Percentiles rank a stretch among this genome's conserved stretches.
phyloP scores from a whole-genome alignment of 92 coral and sea anemone species.

The Porites evermanni region DNA sequence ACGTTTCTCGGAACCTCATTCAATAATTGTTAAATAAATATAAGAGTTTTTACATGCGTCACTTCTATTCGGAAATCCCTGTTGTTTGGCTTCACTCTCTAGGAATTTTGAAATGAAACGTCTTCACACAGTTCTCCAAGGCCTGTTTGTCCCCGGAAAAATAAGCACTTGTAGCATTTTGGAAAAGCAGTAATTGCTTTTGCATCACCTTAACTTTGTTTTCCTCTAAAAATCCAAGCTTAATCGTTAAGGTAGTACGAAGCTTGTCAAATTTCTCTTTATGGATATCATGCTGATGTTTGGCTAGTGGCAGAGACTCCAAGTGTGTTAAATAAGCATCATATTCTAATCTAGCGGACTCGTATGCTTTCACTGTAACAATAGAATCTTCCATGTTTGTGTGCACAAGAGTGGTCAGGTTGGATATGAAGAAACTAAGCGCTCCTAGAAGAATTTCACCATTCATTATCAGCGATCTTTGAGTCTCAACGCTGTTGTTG shows the following conservation, averaged over 20 bases:
- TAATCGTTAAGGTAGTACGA: constrained; percentile 89
- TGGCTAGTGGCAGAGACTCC: constrained; percentile 52
- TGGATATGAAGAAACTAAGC: constrained; percentile 86
- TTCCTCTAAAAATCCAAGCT: constrained; percentile 93
- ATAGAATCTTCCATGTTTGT: constrained; percentile 98
- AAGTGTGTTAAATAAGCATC: constrained; percentile 98
- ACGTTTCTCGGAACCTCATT: too few species aligned
- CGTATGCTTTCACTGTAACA: constrained; percentile 92
- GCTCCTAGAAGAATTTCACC: constrained; percentile 98
- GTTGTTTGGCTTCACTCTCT: constrained; percentile 77
- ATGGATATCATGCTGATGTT: constrained; percentile 85
- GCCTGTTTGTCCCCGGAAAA: constrained; percentile 97
- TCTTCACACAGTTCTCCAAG: constrained; percentile 88
- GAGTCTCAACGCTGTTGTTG: constrained; percentile 89
- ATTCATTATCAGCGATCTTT: constrained; percentile 86
- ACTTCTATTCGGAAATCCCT: constrained; percentile 74
- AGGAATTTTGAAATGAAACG: constrained; percentile 89
- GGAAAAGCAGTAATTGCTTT: constrained; percentile 91
- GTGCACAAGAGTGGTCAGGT: constrained; percentile 89
- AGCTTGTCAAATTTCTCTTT: constrained; percentile 91
- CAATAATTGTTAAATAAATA: too few species aligned
- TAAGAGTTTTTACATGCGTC: too few species aligned
- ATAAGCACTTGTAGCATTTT: constrained; percentile 97
- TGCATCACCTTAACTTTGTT: constrained; percentile 99
- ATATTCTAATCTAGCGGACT: constrained; percentile 94